These are phyloP conservation scores for Sebastes nivosus DNA, from an alignment of 2,797 vertebrate genomes.

Conservation along the genomic window DNA sequence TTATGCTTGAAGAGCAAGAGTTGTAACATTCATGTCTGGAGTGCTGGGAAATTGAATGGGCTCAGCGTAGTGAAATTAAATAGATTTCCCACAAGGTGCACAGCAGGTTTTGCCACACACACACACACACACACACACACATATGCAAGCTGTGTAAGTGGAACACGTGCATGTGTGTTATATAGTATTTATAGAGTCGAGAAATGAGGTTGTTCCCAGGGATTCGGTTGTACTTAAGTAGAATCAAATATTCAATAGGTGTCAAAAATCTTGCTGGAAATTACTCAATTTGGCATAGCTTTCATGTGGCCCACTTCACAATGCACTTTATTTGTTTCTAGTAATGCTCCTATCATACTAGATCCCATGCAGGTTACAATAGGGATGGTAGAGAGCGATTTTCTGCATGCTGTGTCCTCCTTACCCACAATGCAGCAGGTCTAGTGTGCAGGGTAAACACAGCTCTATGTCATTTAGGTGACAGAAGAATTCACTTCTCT, in stretches of 20 bases:
- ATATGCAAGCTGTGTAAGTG: constrained; percentile 25
- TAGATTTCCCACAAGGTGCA: constrained; percentile 49
- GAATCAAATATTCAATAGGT: constrained; percentile 55
- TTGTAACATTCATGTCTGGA: constrained; percentile 55
- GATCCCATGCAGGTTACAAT: background rate
- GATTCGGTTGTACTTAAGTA: constrained; percentile 25
- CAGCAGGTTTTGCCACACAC: constrained; percentile 9
- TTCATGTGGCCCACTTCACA: background rate
- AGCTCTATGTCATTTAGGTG: constrained; percentile 5
- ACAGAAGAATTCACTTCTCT: background rate
- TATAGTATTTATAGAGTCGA: constrained; percentile 66
- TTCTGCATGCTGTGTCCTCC: background rate
- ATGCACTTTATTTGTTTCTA: background rate
- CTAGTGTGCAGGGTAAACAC: background rate
- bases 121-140: constrained; percentile 4
- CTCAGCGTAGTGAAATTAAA: constrained; percentile 62
- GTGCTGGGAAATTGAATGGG: constrained; percentile 55
- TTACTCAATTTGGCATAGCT: background rate
- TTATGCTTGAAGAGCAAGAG: constrained; percentile 37
- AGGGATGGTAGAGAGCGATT: background rate
- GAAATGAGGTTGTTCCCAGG: constrained; percentile 20
- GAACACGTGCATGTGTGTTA: constrained; percentile 37
- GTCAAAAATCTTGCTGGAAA: background rate
- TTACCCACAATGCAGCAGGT: constrained; percentile 21
- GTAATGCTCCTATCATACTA: background rate